These are phyloP conservation scores for Diarsia dahlii DNA, from an alignment of 2,888 invertebrate species.

Conservation along the genomic window DNA sequence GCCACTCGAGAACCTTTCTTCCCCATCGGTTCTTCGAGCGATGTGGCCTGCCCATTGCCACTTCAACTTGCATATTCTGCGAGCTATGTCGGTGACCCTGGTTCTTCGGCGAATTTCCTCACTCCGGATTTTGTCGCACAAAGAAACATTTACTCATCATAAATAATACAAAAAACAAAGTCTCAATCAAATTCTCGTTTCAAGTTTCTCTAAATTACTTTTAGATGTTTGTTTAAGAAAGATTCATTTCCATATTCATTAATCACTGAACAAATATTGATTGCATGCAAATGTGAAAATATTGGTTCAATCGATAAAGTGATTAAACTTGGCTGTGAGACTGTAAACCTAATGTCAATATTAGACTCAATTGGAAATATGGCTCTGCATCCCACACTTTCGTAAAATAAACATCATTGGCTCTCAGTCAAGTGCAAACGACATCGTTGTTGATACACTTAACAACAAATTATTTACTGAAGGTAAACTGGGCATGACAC, in stretches of 20 bases:
- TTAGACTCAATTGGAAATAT: slow-evolving; percentile 41
- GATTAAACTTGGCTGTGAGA: slow-evolving; percentile 26
- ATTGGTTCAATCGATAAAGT: slow-evolving; percentile 4
- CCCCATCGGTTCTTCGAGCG: too few relatives aligned
- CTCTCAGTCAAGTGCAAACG: slow-evolving; percentile 24
- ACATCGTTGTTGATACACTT: slow-evolving; percentile 12
- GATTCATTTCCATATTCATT: slow-evolving; percentile 16
- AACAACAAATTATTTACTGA: slow-evolving; percentile 22
- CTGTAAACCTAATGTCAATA: slow-evolving; percentile 23
- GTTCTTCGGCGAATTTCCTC: too few relatives aligned
- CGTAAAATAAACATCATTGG: slow-evolving; percentile 29
- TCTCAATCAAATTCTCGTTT: neutral
- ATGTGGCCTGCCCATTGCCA: too few relatives aligned
- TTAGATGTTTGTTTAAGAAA: slow-evolving; percentile 1
- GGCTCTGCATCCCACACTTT: slow-evolving; percentile 24
- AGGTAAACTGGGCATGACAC: neutral
- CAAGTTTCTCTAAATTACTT: neutral
- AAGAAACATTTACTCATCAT: too few relatives aligned
- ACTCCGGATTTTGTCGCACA: too few relatives aligned
- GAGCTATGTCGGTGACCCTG: too few relatives aligned
- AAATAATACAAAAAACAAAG: neutral
- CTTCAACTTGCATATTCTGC: too few relatives aligned
- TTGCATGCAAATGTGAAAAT: slow-evolving; percentile 19
- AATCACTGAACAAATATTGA: neutral
- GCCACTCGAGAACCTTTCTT: too few relatives aligned